Evolutionary conservation across 2,113 vertebrate species (phyloP).

Genomic region (Lepus americanus): DNA sequence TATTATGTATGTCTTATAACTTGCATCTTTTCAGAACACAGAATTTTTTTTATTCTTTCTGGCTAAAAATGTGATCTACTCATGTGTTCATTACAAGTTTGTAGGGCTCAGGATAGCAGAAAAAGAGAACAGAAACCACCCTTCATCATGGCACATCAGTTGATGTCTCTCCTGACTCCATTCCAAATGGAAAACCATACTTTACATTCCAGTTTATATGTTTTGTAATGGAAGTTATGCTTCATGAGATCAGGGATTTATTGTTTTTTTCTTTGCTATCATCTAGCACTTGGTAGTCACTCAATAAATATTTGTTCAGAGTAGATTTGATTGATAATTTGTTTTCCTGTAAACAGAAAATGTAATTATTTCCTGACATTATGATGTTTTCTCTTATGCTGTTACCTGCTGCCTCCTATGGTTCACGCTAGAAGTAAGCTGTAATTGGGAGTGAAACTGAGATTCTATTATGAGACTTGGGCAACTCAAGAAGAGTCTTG

Average conservation of each 20-base stretch:
- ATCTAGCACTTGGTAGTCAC: not conserved
- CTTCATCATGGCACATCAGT: not conserved
- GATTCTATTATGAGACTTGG: no score
- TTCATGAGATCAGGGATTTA: not conserved
- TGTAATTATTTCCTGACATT: not conserved
- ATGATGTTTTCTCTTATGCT: not conserved
- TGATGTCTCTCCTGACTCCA: not conserved
- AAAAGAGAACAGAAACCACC: not conserved
- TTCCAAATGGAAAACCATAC: not conserved
- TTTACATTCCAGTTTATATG: not conserved
- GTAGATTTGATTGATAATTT: conserved; percentile 29
- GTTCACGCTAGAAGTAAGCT: no score
- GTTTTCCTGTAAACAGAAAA: not conserved
- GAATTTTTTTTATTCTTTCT: conserved; percentile 14
- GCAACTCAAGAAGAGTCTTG: no score
- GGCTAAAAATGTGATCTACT: not conserved
- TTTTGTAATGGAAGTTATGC: not conserved
- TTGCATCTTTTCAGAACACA: not conserved
- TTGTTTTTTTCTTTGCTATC: conserved; percentile 1
- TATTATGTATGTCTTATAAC: not conserved
- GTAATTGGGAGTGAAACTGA: no score
- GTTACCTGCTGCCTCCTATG: no score
- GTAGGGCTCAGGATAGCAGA: conserved; percentile 27
- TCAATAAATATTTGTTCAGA: conserved; percentile 23
- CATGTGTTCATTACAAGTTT: not conserved